Evolutionary conservation across 1,140 invertebrate species (phyloP), one percentile per base, ranked within the genome.

Genomic region (Ips typographus): DNA sequence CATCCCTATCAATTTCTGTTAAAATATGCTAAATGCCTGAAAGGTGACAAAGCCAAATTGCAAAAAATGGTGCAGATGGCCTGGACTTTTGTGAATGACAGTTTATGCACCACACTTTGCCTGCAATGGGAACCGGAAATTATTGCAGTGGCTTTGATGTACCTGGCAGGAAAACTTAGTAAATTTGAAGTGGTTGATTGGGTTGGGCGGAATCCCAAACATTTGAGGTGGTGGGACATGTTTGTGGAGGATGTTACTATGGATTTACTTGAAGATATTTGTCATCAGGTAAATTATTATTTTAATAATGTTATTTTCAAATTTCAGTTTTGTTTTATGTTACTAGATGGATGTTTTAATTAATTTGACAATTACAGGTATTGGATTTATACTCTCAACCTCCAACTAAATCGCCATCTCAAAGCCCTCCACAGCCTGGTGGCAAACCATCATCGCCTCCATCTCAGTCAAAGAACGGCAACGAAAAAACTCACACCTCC

Each of bases 21-120:
- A 2, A 96, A 95, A 80, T 99, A 98, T 85, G 96, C 95, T n/a
- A 99, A 99, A 82, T 92, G 92, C 77, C 84, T 99, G 57, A 96
- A 96, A 87, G 93, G 94, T 59, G 95, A 98, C 75, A 95, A 97
- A 81, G 85, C 85, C 38, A 95, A 98, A 82, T 81, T 98, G 60
- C 91, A 97, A 77, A 96, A 96, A 82, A 94, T 99, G 91, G 94
- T 99, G 3, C 96, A 99, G 83, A 98, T 98, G 94, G 96, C 97
- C 1, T 99, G 98, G 98, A 99, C 96, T 38, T 99, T 99, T 83
- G 95, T 99, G 0, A 99, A 99, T 84, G 98, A 99, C 79, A 95
- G 94, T 82, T 85, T 98, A 58, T 98, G 95, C 78, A 99, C 98
- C 7, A 98, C 96, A 3, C 83, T 99, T 36, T 96, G 94, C 73